phyloP scores from a whole-genome alignment of 1,140 invertebrate species.

The Stenopsyche tienmushanensis region DNA sequence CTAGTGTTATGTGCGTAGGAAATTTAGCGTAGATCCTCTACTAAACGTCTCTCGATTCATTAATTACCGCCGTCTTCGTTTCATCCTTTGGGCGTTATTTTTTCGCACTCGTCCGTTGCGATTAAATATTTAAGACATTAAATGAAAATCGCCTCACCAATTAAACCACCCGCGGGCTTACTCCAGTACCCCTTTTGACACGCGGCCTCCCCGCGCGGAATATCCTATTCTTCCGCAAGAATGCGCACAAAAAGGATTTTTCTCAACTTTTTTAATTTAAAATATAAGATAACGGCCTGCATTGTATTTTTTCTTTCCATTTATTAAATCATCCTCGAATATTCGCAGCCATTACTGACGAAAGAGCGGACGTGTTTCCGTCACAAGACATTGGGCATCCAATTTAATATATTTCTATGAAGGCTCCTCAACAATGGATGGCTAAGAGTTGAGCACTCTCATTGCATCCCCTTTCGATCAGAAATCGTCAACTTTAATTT shows the following conservation, averaged over 20 bases:
- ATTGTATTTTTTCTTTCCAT: constrained; percentile 20
- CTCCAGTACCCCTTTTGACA: not conserved
- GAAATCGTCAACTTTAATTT: constrained; percentile 19
- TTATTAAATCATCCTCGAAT: constrained; percentile 28
- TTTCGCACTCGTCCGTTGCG: too few species aligned
- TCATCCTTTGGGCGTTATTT: too few species aligned
- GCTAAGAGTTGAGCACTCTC: constrained; percentile 26
- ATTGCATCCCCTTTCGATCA: constrained; percentile 9
- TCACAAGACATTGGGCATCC: constrained; percentile 23
- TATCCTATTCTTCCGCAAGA: constrained; percentile 12
- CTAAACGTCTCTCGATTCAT: too few species aligned
- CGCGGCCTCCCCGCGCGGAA: not conserved
- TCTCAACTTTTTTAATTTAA: constrained; percentile 28
- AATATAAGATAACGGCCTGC: constrained; percentile 5
- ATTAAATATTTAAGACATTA: too few species aligned
- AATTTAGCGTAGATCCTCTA: too few species aligned
- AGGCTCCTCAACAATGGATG: constrained; percentile 14
- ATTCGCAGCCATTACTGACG: constrained; percentile 8
- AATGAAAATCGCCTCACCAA: not conserved
- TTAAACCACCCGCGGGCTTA: not conserved
- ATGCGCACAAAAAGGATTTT: constrained; percentile 17
- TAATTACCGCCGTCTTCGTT: too few species aligned
- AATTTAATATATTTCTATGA: constrained; percentile 22
- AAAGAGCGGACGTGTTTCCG: constrained; percentile 18
- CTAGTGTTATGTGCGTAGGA: too few species aligned